Conservation (phyloP, 1,140 invertebrate genomes). For the Scaptomyza pallida region DNA sequence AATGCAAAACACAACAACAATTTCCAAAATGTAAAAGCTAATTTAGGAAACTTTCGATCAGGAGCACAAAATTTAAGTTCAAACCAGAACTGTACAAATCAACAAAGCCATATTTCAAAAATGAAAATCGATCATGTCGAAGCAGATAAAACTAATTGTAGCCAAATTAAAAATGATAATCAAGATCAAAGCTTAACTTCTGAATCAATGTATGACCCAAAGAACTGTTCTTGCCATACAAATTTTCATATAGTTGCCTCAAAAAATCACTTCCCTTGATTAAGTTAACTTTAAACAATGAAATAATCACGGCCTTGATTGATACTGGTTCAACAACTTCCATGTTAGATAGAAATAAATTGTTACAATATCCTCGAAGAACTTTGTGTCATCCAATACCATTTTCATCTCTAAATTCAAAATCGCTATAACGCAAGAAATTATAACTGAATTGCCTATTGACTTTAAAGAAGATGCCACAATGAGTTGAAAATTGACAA, state of each 20-base stretch:
- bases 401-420: constrained; percentile 2
- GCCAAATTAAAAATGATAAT: constrained; percentile 22
- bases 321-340: constrained; percentile 14
- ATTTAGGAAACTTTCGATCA: constrained; percentile 16
- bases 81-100: constrained; percentile 16
- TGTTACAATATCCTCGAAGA: constrained; percentile 7
- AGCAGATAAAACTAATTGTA: constrained; percentile 8
- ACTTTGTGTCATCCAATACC: too few relatives aligned
- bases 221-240: constrained; percentile 22
- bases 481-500: constrained; percentile 17
- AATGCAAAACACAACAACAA: constrained; percentile 33
- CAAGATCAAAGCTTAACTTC: constrained; percentile 5
- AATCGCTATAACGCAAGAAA: constrained; percentile 14
- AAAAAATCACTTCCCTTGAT: constrained; percentile 35
- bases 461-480: constrained; percentile 15
- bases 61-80: constrained; percentile 40
- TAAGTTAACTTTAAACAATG: constrained; percentile 34
- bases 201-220: constrained; percentile 25
- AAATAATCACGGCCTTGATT: constrained; percentile 33
- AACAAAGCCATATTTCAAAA: constrained; percentile 29
- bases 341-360: constrained; percentile 19
- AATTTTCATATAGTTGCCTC: constrained; percentile 22
- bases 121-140: constrained; percentile 17
- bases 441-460: constrained; percentile 10
- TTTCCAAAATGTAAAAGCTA: constrained; percentile 29